Percentiles rank a stretch among this genome's conserved stretches.
Conservation (phyloP, 2,113 vertebrate species). For the Boleophthalmus pectinirostris region DNA sequence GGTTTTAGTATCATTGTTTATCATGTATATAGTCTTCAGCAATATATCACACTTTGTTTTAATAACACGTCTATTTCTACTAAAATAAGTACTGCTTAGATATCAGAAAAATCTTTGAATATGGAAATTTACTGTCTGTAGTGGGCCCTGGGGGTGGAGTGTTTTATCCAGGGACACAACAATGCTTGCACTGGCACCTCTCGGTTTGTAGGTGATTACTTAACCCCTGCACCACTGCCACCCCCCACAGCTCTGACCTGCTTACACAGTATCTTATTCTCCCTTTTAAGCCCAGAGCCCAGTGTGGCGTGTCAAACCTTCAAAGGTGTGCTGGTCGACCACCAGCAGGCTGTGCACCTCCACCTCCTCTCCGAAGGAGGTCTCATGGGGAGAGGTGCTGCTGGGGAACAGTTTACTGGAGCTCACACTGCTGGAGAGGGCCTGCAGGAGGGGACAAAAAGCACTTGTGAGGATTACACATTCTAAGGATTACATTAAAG, state of each 20-base stretch:
- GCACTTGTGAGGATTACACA: background rate
- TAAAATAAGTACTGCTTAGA: no score
- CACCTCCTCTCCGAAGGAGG: conserved; percentile 95
- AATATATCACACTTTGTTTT: no score
- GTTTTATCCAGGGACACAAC: background rate
- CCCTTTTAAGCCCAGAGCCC: background rate
- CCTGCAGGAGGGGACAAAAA: conserved; percentile 71
- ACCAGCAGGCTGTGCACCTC: conserved; percentile 98
- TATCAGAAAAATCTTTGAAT: no score
- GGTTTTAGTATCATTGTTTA: no score
- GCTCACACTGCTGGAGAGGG: conserved; percentile 95
- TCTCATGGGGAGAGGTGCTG: conserved; percentile 95
- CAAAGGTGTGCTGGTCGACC: conserved; percentile 98
- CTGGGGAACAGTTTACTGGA: conserved; percentile 98
- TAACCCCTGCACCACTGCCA: background rate
- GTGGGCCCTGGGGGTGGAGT: no score
- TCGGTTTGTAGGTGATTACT: no score
- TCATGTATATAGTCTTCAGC: no score
- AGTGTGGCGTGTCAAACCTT: conserved; percentile 77
- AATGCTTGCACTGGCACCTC: background rate
- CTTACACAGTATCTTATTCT: background rate
- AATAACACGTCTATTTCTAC: no score
- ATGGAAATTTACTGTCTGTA: no score
- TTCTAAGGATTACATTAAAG: background rate
- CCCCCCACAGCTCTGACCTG: background rate